These are phyloP conservation scores for Nymphalis polychloros DNA, from an alignment of 2,888 invertebrate genomes.

Conservation along the genomic window DNA sequence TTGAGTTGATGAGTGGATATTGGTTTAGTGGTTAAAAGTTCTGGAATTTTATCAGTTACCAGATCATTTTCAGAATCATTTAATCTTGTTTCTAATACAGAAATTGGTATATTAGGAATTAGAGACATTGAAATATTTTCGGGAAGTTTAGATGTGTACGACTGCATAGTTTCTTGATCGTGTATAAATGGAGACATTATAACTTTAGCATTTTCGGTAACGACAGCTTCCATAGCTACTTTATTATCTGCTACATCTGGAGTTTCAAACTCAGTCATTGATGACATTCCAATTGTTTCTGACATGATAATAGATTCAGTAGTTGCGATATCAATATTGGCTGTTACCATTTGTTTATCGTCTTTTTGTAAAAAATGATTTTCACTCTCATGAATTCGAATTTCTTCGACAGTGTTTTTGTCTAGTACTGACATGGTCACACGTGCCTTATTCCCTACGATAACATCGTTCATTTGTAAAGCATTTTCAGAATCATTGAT, in stretches of 20 bases:
- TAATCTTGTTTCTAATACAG: constrained; percentile 83
- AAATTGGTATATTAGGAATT: constrained; percentile 83
- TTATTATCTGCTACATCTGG: constrained; percentile 73
- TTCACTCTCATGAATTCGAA: constrained; percentile 86
- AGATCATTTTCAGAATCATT: constrained; percentile 85
- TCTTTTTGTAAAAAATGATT: constrained; percentile 75
- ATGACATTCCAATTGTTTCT: constrained; percentile 73
- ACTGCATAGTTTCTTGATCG: constrained; percentile 83
- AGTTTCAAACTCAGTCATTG: constrained; percentile 73
- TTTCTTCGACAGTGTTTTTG: constrained; percentile 80
- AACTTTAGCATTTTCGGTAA: constrained; percentile 84
- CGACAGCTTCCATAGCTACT: constrained; percentile 69
- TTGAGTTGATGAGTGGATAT: constrained; percentile 65
- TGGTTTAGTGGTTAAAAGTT: constrained; percentile 49
- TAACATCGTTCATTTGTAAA: constrained; percentile 69
- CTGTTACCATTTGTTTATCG: constrained; percentile 76
- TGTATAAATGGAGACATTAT: constrained; percentile 82
- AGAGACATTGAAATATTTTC: constrained; percentile 72
- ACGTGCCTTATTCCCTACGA: constrained; percentile 68
- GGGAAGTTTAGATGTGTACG: constrained; percentile 52
- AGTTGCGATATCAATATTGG: constrained; percentile 82
- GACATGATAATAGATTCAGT: constrained; percentile 83
- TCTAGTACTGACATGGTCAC: constrained; percentile 80
- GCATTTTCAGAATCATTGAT: constrained; percentile 82
- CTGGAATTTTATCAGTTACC: constrained; percentile 53